phyloP scores from a whole-genome alignment of 2,888 invertebrate species.

The Cotesia congregata region DNA sequence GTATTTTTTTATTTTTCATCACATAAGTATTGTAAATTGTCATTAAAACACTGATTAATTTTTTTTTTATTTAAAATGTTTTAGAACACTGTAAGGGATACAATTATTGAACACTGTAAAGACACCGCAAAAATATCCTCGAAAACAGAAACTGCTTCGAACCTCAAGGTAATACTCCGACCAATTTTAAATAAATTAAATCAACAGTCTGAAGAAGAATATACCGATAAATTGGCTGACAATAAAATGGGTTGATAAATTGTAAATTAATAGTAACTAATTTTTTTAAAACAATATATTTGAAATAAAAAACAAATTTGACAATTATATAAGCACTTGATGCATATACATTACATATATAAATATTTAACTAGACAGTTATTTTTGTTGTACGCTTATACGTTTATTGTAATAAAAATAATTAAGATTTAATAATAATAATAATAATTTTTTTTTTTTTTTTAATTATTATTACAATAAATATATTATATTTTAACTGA shows the following conservation, averaged over 20 bases:
- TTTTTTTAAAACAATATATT: constrained; percentile 5
- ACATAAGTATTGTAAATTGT: not conserved
- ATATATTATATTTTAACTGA: not conserved
- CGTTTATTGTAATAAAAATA: not conserved
- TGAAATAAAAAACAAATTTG: not conserved
- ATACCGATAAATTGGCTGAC: not conserved
- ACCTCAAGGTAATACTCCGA: constrained; percentile 23
- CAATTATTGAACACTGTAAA: constrained; percentile 22
- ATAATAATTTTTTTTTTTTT: too few relatives aligned
- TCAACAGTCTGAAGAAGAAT: not conserved
- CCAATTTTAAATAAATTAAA: constrained; percentile 27
- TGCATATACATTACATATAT: not conserved
- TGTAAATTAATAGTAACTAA: not conserved
- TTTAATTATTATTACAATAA: constrained; percentile 7
- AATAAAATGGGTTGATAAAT: not conserved
- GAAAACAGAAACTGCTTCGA: not conserved
- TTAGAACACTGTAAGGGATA: constrained; percentile 8
- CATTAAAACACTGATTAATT: too few relatives aligned
- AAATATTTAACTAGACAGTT: not conserved
- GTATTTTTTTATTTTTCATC: constrained; percentile 23
- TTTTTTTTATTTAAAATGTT: constrained; percentile 12
- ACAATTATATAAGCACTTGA: constrained; percentile 3
- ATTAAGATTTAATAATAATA: constrained; percentile 3
- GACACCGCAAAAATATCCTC: constrained; percentile 17
- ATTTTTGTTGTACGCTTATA: constrained; percentile 3